Conservation (phyloP, 92 coral and sea anemone species). For the Anthopleura xanthogrammica region DNA sequence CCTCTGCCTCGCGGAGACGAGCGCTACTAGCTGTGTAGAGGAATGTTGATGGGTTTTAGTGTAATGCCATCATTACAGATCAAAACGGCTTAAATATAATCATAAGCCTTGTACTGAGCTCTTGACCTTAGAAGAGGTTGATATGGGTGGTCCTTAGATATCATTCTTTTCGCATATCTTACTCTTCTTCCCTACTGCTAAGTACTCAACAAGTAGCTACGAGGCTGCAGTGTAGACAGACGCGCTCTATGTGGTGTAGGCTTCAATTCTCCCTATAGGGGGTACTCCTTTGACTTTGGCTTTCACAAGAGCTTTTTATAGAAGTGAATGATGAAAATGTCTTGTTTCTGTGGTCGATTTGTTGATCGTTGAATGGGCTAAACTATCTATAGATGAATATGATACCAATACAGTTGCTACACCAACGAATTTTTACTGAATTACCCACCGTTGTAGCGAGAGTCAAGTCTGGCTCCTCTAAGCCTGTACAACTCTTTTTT, state of each 20-base stretch:
- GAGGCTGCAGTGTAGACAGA: not conserved
- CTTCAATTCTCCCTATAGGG: not conserved
- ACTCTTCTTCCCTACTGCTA: not conserved
- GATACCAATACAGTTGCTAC: not conserved
- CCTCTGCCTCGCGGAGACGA: not conserved
- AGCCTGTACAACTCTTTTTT: no score
- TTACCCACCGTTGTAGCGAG: not conserved
- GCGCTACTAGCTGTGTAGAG: not conserved
- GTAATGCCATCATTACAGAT: constrained; percentile 19
- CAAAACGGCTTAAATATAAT: constrained; percentile 14
- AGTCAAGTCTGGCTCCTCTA: no score
- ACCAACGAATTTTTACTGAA: not conserved
- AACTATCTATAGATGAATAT: not conserved
- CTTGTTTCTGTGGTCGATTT: not conserved
- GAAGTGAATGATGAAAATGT: not conserved
- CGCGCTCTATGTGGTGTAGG: not conserved
- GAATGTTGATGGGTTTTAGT: not conserved
- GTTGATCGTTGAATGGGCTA: not conserved
- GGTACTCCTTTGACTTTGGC: not conserved
- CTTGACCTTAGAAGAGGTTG: constrained; percentile 16
- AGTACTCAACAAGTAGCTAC: not conserved
- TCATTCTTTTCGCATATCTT: not conserved
- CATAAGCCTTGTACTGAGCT: not conserved
- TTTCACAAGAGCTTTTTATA: not conserved
- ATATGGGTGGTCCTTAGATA: constrained; percentile 22